Percentiles rank a stretch among this genome's conserved stretches.
Conservation (phyloP, 1,140 invertebrate species). For the Myzus persicae region DNA sequence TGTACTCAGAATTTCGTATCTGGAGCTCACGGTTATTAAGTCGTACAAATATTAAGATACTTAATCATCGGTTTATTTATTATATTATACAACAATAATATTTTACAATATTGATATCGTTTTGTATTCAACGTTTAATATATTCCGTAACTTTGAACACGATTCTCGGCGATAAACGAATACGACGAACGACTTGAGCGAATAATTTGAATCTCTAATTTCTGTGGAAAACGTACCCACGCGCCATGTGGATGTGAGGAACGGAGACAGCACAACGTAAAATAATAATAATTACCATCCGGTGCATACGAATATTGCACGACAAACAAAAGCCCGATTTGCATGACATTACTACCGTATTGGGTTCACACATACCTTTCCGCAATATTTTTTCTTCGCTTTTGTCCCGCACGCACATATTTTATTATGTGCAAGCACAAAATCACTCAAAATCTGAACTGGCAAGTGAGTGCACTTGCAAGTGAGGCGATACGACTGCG, state of each 20-base stretch:
- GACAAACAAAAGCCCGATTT: neutral
- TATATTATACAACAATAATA: too few relatives aligned
- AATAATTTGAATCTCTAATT: neutral
- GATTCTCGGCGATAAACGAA: neutral
- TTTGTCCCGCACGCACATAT: neutral
- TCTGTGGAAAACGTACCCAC: neutral
- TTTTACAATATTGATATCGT: neutral
- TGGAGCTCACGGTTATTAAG: neutral
- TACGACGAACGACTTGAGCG: neutral
- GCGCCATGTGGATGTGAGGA: neutral
- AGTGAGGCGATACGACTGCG: neutral
- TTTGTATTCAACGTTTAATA: neutral
- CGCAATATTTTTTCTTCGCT: neutral
- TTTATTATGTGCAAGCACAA: neutral
- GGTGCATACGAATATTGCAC: neutral
- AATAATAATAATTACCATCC: neutral
- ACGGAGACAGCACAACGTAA: neutral
- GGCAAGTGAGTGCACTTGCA: neutral
- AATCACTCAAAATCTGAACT: neutral
- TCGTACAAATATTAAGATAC: neutral
- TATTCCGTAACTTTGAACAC: neutral
- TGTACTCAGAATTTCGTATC: neutral
- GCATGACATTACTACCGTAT: neutral
- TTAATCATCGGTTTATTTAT: neutral
- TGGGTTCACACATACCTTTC: neutral